phyloP scores from a whole-genome alignment of 2,113 vertebrate genomes.

The Todiramphus saurophagus region DNA sequence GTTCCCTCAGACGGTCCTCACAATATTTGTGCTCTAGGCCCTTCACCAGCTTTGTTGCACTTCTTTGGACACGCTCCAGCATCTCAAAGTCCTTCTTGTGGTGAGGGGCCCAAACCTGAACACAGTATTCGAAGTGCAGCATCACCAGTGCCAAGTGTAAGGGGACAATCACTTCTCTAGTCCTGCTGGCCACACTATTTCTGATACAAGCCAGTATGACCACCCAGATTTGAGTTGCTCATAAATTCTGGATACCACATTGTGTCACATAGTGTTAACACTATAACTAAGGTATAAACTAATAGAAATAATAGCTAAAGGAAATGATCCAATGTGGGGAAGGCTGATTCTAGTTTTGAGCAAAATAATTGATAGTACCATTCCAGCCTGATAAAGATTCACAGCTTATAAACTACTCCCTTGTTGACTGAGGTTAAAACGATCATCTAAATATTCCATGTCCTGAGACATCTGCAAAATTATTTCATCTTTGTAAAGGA shows the following conservation, averaged over 20 bases:
- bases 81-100: neutral
- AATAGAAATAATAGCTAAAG: neutral
- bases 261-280: neutral
- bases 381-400: neutral
- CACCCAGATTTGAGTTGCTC: neutral
- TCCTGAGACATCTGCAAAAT: neutral
- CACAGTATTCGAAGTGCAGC: neutral
- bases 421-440: neutral
- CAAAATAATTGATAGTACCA: neutral
- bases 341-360: neutral
- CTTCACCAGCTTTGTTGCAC: neutral
- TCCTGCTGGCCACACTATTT: neutral
- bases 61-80: neutral
- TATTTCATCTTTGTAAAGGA: neutral
- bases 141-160: neutral
- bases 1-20: neutral
- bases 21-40: neutral
- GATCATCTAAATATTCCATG: neutral
- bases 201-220: neutral
- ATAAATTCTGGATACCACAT: constrained; percentile 36
- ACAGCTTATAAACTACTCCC: neutral
- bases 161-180: rapidly evolving
- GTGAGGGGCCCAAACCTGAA: neutral
- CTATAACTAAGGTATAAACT: neutral
- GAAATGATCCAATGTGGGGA: neutral